Conservation (phyloP, 2,888 invertebrate species). For the Apoda limacodes region DNA sequence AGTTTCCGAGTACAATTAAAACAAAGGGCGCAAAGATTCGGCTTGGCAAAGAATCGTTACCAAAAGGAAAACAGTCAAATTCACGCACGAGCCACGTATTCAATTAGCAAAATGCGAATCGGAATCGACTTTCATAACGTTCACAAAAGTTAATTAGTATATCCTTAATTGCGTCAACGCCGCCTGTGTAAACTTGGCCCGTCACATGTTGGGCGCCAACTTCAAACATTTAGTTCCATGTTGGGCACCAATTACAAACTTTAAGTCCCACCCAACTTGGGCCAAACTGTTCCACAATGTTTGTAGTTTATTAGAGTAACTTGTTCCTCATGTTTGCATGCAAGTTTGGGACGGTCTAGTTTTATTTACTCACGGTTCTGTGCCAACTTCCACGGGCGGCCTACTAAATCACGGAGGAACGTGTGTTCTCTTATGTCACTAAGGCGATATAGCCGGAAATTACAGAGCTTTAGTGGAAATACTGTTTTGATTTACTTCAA, state of each 20-base stretch:
- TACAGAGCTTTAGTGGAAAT: no score
- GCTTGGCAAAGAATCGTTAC: no score
- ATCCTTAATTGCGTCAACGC: conserved; percentile 39
- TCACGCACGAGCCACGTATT: conserved; percentile 38
- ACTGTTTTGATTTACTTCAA: no score
- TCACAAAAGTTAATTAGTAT: conserved; percentile 52
- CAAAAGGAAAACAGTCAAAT: neutral
- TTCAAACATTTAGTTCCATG: conserved; percentile 14
- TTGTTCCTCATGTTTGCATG: conserved; percentile 46
- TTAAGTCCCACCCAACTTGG: conserved; percentile 15
- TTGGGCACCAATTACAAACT: conserved; percentile 25
- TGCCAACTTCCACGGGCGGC: conserved; percentile 25
- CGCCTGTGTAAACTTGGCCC: conserved; percentile 23
- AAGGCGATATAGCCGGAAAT: no score
- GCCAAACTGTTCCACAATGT: conserved; percentile 43
- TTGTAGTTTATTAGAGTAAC: conserved; percentile 58
- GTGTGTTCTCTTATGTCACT: no score
- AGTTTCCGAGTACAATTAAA: no score
- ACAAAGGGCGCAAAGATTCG: no score
- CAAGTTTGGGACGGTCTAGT: conserved; percentile 35
- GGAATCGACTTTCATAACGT: conserved; percentile 47
- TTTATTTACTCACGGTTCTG: conserved; percentile 35
- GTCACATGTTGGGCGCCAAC: no score
- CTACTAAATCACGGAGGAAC: conserved; percentile 8
- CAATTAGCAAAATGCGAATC: conserved; percentile 55